Percentiles rank a stretch among this genome's conserved stretches.
Conservation (phyloP, 2,797 vertebrate species). For the Ctenopoma kingsleyae region DNA sequence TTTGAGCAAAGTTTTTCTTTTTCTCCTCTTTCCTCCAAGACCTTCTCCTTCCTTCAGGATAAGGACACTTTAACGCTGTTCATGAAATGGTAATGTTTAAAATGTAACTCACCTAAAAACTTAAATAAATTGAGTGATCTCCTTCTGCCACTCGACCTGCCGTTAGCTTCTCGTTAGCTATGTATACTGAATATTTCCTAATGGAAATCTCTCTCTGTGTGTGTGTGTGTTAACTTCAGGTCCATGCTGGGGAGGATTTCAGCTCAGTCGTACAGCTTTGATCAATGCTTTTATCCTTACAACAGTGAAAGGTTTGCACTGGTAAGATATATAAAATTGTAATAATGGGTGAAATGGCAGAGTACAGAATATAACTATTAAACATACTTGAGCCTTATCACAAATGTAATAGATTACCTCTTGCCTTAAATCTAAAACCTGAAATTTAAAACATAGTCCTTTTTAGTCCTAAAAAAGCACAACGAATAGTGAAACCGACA, state of each 20-base stretch:
- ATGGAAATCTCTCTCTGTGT: too few relatives aligned
- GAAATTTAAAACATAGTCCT: too few relatives aligned
- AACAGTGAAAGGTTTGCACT: slow-evolving; percentile 85
- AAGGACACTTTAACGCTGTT: slow-evolving; percentile 54
- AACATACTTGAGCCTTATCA: too few relatives aligned
- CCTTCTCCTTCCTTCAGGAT: slow-evolving; percentile 66
- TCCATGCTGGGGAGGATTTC: slow-evolving; percentile 90
- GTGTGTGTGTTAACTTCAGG: slow-evolving; percentile 74
- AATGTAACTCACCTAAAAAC: not conserved
- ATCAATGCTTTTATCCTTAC: slow-evolving; percentile 87
- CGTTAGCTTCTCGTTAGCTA: too few relatives aligned
- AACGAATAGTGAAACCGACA: not conserved
- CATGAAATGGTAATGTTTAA: slow-evolving; percentile 79
- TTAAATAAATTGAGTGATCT: not conserved
- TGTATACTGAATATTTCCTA: too few relatives aligned
- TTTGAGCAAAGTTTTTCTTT: slow-evolving; percentile 71
- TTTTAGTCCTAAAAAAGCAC: not conserved
- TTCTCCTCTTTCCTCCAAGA: slow-evolving; percentile 59
- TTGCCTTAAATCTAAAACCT: too few relatives aligned
- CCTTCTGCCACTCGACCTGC: too few relatives aligned
- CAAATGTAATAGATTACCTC: too few relatives aligned
- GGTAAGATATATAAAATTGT: slow-evolving; percentile 72
- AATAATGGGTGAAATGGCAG: too few relatives aligned
- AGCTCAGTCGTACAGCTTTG: slow-evolving; percentile 89
- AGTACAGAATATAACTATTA: too few relatives aligned